Evolutionary conservation across 2,888 invertebrate species (phyloP).

Genomic region (Drosophila paramelanica): DNA sequence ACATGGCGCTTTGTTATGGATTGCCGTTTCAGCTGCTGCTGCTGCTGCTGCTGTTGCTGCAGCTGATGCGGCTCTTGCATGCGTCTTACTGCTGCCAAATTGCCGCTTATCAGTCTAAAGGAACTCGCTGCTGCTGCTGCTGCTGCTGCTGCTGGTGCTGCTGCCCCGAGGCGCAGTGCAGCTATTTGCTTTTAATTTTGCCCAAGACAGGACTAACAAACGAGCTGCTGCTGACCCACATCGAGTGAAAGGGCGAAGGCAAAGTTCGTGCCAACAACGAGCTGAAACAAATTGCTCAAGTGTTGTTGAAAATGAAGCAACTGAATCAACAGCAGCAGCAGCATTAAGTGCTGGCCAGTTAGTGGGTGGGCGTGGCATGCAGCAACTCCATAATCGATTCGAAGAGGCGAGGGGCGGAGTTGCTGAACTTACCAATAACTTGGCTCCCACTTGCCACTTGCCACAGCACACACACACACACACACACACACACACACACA

Average conservation of each 20-base stretch:
- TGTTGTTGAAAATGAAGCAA: conserved; percentile 69
- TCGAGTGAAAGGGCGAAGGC: conserved; percentile 14
- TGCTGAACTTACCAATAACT: conserved; percentile 67
- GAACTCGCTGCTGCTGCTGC: neutral
- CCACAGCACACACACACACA: conserved; percentile 35
- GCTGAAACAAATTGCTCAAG: conserved; percentile 69
- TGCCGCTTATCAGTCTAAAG: conserved; percentile 73
- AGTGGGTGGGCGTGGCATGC: conserved; percentile 61
- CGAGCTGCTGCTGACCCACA: conserved; percentile 68
- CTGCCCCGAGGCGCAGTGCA: conserved; percentile 40
- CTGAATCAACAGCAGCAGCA: conserved; percentile 62
- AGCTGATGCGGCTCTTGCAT: conserved; percentile 63
- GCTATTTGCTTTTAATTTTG: conserved; percentile 78
- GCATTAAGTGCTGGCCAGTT: conserved; percentile 64
- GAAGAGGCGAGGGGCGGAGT: conserved; percentile 14
- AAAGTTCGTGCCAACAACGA: conserved; percentile 31
- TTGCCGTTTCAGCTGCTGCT: conserved; percentile 23
- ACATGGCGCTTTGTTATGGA: conserved; percentile 66
- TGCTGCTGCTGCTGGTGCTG: neutral
- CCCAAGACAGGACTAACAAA: conserved; percentile 69
- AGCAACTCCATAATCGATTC: conserved; percentile 68
- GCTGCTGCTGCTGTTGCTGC: conserved; percentile 18
- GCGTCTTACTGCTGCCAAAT: conserved; percentile 55
- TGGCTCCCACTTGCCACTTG: conserved; percentile 44
- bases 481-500: conserved; percentile 14